These are phyloP conservation scores for Hestina assimilis DNA, from an alignment of 1,140 invertebrate genomes.

Conservation along the genomic window DNA sequence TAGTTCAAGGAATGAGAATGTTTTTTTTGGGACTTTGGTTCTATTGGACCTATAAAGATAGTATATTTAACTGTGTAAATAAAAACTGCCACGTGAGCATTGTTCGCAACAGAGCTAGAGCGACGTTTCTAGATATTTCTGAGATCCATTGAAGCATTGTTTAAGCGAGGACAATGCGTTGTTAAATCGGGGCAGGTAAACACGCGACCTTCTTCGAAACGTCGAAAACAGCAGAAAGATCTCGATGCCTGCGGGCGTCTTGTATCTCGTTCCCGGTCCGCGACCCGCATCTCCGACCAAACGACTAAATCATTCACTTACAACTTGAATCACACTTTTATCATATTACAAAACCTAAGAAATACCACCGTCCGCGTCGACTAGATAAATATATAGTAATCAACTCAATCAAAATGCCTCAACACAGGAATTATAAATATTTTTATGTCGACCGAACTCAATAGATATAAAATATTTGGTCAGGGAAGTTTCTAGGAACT, in stretches of 20 bases:
- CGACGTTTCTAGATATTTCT: conserved; percentile 13
- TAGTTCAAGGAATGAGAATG: too few species aligned
- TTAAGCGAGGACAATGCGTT: conserved; percentile 35
- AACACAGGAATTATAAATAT: too few species aligned
- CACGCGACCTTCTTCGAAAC: conserved; percentile 31
- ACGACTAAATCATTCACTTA: conserved; percentile 2
- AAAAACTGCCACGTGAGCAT: neutral
- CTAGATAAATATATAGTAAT: too few species aligned
- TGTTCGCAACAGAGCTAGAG: conserved; percentile 8
- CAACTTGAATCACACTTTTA: neutral
- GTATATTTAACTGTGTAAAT: too few species aligned
- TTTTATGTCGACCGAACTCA: too few species aligned
- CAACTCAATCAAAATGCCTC: too few species aligned
- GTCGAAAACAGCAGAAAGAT: conserved; percentile 18
- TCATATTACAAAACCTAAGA: neutral
- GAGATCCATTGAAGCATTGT: conserved; percentile 28
- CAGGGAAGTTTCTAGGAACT: too few species aligned
- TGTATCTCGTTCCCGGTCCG: neutral
- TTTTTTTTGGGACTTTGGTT: too few species aligned
- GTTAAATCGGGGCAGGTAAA: conserved; percentile 39
- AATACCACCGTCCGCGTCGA: neutral
- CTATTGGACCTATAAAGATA: too few species aligned
- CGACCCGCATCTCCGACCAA: conserved; percentile 1
- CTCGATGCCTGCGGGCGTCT: conserved; percentile 4
- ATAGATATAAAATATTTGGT: too few species aligned